Percentiles rank a stretch among this genome's conserved stretches.
phyloP scores from a whole-genome alignment of 2,888 invertebrate species.

The Hypercompe scribonia region DNA sequence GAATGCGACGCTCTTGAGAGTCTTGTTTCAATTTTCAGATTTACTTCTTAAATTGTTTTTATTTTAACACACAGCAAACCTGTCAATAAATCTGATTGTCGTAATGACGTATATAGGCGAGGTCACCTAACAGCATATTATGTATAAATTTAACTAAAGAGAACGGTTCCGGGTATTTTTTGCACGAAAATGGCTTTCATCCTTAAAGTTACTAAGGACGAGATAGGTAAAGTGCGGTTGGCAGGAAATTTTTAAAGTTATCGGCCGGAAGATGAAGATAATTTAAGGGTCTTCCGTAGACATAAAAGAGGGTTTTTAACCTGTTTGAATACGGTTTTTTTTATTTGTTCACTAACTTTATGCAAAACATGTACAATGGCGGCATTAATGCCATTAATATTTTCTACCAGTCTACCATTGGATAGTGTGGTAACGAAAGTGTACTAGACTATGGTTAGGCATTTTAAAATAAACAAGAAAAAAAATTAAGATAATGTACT shows the following conservation, averaged over 20 bases:
- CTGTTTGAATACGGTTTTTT: not conserved
- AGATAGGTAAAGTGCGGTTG: not conserved
- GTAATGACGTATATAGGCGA: conserved; percentile 17
- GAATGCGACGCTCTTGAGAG: not conserved
- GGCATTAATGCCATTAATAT: too few species aligned
- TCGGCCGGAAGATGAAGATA: conserved; percentile 9
- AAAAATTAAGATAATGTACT: too few species aligned
- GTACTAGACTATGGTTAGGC: too few species aligned
- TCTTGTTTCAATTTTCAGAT: not conserved
- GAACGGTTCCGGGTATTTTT: conserved; percentile 43
- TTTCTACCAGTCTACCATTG: too few species aligned
- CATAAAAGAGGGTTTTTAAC: not conserved
- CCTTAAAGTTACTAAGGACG: conserved; percentile 1
- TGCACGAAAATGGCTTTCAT: conserved; percentile 12
- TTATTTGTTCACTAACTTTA: too few species aligned
- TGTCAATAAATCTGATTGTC: not conserved
- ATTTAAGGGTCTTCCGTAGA: not conserved
- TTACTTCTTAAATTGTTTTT: not conserved
- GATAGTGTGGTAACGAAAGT: too few species aligned
- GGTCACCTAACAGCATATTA: conserved; percentile 27
- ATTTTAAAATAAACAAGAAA: too few species aligned
- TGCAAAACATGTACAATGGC: too few species aligned
- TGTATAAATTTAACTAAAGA: conserved; percentile 22
- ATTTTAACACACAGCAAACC: not conserved
- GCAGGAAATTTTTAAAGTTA: conserved; percentile 10